phyloP scores from a whole-genome alignment of 2,888 invertebrate species.

The Drosophila fulvimacula region DNA sequence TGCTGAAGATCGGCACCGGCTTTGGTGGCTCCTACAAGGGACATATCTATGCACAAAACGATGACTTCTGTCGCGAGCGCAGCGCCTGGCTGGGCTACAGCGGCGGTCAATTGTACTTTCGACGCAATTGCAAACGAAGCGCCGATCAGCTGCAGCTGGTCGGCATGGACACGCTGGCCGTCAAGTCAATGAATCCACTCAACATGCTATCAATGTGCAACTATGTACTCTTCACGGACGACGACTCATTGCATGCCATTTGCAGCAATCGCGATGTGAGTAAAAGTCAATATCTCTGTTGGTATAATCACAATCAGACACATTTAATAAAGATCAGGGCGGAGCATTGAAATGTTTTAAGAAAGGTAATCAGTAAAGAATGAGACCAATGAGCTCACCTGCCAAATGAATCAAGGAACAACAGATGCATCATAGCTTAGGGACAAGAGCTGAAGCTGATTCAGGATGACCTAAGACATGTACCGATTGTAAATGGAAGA shows the following conservation, averaged over 20 bases:
- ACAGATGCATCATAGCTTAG: not conserved
- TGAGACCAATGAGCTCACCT: not conserved
- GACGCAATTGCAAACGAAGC: conserved; percentile 86
- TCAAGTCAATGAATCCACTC: conserved; percentile 85
- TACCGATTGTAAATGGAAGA: not conserved
- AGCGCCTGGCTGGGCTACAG: conserved; percentile 94
- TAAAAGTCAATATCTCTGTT: conserved; percentile 17
- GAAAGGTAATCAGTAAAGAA: too few species aligned
- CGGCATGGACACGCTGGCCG: conserved; percentile 85
- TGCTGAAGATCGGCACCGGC: conserved; percentile 97
- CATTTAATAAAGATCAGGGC: not conserved
- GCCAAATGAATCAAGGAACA: not conserved
- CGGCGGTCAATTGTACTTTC: conserved; percentile 92
- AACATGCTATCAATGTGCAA: conserved; percentile 82
- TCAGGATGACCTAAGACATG: not conserved
- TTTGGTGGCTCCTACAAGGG: conserved; percentile 96
- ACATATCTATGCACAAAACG: conserved; percentile 93
- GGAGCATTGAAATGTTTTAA: not conserved
- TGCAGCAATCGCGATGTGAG: conserved; percentile 92
- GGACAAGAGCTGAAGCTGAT: not conserved
- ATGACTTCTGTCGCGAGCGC: conserved; percentile 92
- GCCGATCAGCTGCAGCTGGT: conserved; percentile 85
- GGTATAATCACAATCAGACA: not conserved
- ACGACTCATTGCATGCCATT: conserved; percentile 91
- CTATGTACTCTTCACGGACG: conserved; percentile 89